Base-by-base conservation (phyloP, 2,888 invertebrate genomes). In the Neoitamus cyanurus region DNA sequence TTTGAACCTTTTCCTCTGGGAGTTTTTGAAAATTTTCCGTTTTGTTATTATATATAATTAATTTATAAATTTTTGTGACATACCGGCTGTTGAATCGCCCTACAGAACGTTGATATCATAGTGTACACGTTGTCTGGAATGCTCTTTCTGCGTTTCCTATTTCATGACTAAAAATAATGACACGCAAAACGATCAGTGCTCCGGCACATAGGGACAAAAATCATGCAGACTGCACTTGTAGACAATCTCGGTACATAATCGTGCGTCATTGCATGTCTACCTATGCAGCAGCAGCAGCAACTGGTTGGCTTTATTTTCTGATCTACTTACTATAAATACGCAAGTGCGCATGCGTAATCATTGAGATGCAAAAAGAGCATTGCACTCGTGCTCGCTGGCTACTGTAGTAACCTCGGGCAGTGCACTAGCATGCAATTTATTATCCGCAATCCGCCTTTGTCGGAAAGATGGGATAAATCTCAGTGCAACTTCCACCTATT, bases 241-340 rank as follows among this genome's bases (percentile, higher is more conserved):
- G n/a, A 28, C 11, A 30, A 70, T 70, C 70, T n/a, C 70, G n/a
- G 42, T 28, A 28, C 42, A 30, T 9, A 75, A 75, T 42, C 28
- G 75, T 42, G 42, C 42, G 42, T 75, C 13, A 25, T 58, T 58
- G 25, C 58, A 42, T 72, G 30, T 70, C n/a, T 70, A 20, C 36
- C 28, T 28, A 42, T 75, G 42, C 37, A 70, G 1, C 73, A 36
- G 20, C 34, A n/a, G 31, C 31, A 31, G 30, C 31, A 28, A 11
- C 28, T 72, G 30, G 72, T 7, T 37, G 48, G 30, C 78, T 58
- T 58, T 48, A 58, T 80, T 80, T 80, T 58, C 31, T 80, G 78
- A 58, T 80, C 78, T 46, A 80, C 78, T 80, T 80, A 80, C 78
- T 80, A 80, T 31, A 58, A 80, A 80, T 80, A 80, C 48, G 30